Evolutionary conservation across 2,113 vertebrate species (phyloP).

Genomic region (Podarcis muralis): DNA sequence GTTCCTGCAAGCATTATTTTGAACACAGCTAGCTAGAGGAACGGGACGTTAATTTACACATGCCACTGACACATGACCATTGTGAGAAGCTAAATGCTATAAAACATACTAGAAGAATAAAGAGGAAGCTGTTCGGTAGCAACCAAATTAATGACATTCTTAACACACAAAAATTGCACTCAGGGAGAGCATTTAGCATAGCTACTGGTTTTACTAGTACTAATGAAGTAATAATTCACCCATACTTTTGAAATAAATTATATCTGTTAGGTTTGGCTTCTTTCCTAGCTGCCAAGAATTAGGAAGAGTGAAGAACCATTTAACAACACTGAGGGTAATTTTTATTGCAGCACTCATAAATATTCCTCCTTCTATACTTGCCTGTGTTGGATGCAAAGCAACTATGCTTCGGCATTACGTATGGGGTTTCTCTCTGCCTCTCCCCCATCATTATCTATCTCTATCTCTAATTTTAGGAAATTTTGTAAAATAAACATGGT

Average conservation of each 20-base stretch:
- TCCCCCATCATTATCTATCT: too few species aligned
- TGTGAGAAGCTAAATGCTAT: not conserved
- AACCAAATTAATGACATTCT: conserved; percentile 21
- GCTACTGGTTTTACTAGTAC: conserved; percentile 37
- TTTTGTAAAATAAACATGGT: not conserved
- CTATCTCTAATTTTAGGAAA: too few species aligned
- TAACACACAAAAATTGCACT: conserved; percentile 28
- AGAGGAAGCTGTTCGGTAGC: conserved; percentile 18
- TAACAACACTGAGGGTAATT: conserved; percentile 18
- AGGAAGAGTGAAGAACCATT: conserved; percentile 52
- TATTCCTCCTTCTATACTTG: conserved; percentile 25
- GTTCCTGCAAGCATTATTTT: not conserved
- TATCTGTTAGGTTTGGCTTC: conserved; percentile 61
- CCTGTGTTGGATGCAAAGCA: conserved; percentile 1
- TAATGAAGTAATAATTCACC: conserved; percentile 56
- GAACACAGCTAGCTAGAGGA: not conserved
- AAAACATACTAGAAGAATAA: conserved; percentile 24
- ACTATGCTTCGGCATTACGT: not conserved
- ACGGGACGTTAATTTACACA: not conserved
- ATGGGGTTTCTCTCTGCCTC: not conserved
- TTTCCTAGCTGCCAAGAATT: conserved; percentile 57
- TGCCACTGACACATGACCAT: not conserved
- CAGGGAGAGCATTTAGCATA: conserved; percentile 45
- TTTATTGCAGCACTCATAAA: conserved; percentile 28
- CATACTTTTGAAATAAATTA: conserved; percentile 60